A percentile compares a stretch with the other conserved stretches of the same genome.
Evolutionary conservation across 2,888 invertebrate genomes (phyloP).

Genomic region (Phaedon cochleariae): DNA sequence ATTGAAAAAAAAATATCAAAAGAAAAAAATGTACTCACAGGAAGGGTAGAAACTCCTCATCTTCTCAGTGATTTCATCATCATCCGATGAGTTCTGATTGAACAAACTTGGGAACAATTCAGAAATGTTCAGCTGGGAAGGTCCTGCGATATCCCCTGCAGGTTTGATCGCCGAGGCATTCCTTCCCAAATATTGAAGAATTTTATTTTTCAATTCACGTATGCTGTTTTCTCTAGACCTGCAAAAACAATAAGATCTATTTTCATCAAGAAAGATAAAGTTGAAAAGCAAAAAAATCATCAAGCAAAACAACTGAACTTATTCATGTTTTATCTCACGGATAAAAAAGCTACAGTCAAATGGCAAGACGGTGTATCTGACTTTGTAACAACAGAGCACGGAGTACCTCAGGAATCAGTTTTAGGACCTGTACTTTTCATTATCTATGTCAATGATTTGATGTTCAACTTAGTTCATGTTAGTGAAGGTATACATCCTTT

Average conservation of each 20-base stretch:
- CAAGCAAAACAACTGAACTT: no score
- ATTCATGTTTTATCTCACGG: no score
- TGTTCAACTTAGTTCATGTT: no score
- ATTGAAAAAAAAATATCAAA: no score
- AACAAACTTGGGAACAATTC: constrained; percentile 43
- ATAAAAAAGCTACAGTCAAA: no score
- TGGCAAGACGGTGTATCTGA: no score
- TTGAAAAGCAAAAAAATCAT: background rate
- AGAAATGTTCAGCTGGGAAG: constrained; percentile 42
- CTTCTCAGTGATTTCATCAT: constrained; percentile 54
- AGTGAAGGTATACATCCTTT: no score
- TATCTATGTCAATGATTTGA: no score
- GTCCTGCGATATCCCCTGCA: constrained; percentile 31
- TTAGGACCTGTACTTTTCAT: no score
- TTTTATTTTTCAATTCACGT: constrained; percentile 49
- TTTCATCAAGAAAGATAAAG: background rate
- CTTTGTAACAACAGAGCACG: no score
- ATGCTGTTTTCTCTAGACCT: constrained; percentile 51
- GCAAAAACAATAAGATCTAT: constrained; percentile 14
- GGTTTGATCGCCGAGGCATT: constrained; percentile 34
- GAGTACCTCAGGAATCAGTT: no score
- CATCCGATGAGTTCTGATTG: constrained; percentile 44
- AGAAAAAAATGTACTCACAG: constrained; percentile 51
- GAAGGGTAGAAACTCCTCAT: constrained; percentile 59
- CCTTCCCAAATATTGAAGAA: constrained; percentile 46